A percentile compares a stretch with the other conserved stretches of the same genome.
These are phyloP conservation scores for Ametastegia equiseti DNA, from an alignment of 2,888 invertebrate genomes.

Conservation along the genomic window DNA sequence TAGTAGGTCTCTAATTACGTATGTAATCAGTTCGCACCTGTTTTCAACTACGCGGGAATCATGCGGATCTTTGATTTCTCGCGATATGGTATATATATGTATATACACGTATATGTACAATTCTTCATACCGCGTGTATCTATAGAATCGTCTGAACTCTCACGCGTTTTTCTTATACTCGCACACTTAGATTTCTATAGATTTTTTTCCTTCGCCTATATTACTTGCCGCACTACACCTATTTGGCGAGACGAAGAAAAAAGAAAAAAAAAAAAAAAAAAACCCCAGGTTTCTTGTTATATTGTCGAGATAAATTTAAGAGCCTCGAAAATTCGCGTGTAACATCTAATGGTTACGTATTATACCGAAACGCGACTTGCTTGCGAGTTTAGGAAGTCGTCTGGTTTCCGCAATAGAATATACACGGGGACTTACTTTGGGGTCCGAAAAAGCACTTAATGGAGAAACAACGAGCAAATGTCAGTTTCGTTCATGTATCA, in stretches of 20 bases:
- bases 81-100: background rate
- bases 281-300: background rate
- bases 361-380: background rate
- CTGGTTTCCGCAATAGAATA: background rate
- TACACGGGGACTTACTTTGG: background rate
- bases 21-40: constrained; percentile 13
- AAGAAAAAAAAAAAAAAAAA: no score
- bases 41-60: background rate
- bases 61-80: constrained; percentile 27
- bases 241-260: no score
- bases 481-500: background rate
- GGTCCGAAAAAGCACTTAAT: constrained; percentile 2
- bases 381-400: background rate
- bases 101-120: no score
- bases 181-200: background rate
- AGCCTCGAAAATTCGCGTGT: background rate
- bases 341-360: background rate
- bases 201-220: background rate
- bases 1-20: background rate
- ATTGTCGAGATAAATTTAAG: background rate
- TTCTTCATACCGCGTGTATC: no score
- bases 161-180: background rate
- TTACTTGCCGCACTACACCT: background rate
- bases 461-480: background rate
- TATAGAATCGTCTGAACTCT: background rate